A percentile compares a stretch with the other conserved stretches of the same genome.
These are phyloP conservation scores for Tetranychus cinnabarinus DNA, from an alignment of 1,140 invertebrate genomes.

Conservation along the genomic window DNA sequence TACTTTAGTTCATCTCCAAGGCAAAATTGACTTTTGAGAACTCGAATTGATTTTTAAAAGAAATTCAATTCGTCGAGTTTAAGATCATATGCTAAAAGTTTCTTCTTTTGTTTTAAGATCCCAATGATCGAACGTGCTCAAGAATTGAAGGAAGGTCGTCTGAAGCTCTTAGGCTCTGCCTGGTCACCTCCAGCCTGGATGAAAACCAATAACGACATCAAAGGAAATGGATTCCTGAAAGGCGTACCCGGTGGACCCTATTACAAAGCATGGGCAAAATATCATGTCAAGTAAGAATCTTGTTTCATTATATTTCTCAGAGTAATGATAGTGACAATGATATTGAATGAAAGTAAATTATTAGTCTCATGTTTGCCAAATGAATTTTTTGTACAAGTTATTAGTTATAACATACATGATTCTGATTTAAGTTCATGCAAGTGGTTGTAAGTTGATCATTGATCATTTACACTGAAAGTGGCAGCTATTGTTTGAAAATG, in stretches of 20 bases:
- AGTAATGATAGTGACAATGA: too few relatives aligned
- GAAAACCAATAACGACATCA: slow-evolving; percentile 55
- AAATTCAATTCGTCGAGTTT: slow-evolving; percentile 30
- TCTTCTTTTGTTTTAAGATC: slow-evolving; percentile 25
- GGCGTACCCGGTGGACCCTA: neutral
- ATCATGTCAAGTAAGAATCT: slow-evolving; percentile 25
- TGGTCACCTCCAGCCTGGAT: slow-evolving; percentile 61
- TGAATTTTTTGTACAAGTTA: too few relatives aligned
- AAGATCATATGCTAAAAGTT: slow-evolving; percentile 27
- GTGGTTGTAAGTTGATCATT: too few relatives aligned
- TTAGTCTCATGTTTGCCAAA: too few relatives aligned
- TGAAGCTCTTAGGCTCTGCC: slow-evolving; percentile 37
- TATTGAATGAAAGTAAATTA: too few relatives aligned
- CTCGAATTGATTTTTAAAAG: too few relatives aligned
- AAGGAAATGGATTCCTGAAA: neutral
- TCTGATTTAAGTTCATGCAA: neutral
- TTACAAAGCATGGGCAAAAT: slow-evolving; percentile 39
- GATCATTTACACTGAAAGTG: too few relatives aligned
- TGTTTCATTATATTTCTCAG: neutral
- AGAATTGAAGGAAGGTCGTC: slow-evolving; percentile 18
- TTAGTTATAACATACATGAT: neutral
- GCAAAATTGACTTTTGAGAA: too few relatives aligned
- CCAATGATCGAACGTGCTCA: slow-evolving; percentile 33
- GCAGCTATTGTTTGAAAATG: too few relatives aligned
- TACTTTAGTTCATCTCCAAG: too few relatives aligned